Percentiles rank a stretch among this genome's conserved stretches.
These are phyloP conservation scores for Butorides virescens DNA, from an alignment of 2,113 vertebrate species.

Conservation along the genomic window DNA sequence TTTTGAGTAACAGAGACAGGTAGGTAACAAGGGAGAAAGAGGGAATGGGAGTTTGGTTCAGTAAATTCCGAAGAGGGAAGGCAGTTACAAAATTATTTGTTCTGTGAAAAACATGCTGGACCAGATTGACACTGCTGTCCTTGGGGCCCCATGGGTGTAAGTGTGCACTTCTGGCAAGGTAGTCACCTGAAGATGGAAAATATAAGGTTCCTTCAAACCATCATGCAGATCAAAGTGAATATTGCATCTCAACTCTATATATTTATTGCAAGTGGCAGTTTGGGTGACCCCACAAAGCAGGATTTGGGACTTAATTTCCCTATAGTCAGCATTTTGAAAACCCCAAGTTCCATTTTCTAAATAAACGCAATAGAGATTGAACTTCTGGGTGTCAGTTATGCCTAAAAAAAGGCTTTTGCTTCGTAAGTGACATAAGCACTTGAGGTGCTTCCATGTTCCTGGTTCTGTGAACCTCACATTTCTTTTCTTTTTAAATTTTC, in stretches of 20 bases:
- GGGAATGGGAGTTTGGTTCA: background rate
- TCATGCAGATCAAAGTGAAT: background rate
- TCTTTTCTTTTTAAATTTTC: background rate
- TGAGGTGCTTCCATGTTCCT: background rate
- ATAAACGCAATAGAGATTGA: background rate
- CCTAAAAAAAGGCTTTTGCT: background rate
- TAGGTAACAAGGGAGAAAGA: background rate
- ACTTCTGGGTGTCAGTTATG: background rate
- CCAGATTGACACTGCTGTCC: background rate
- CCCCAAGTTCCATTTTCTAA: background rate
- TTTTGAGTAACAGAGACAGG: background rate
- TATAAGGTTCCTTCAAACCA: background rate
- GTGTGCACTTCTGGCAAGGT: background rate
- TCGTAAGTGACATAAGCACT: rapidly evolving
- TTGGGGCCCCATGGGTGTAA: rapidly evolving
- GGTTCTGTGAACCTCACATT: background rate
- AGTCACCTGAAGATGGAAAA: background rate
- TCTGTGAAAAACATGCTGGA: background rate
- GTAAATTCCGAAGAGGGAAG: background rate
- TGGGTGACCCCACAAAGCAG: background rate
- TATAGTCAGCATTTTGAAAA: background rate
- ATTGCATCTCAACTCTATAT: background rate
- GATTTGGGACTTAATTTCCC: background rate
- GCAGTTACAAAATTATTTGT: background rate
- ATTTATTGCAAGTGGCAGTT: background rate